Percentiles rank a stretch among this genome's conserved stretches.
phyloP scores from a whole-genome alignment of 2,113 vertebrate genomes.

The Galemys pyrenaicus region DNA sequence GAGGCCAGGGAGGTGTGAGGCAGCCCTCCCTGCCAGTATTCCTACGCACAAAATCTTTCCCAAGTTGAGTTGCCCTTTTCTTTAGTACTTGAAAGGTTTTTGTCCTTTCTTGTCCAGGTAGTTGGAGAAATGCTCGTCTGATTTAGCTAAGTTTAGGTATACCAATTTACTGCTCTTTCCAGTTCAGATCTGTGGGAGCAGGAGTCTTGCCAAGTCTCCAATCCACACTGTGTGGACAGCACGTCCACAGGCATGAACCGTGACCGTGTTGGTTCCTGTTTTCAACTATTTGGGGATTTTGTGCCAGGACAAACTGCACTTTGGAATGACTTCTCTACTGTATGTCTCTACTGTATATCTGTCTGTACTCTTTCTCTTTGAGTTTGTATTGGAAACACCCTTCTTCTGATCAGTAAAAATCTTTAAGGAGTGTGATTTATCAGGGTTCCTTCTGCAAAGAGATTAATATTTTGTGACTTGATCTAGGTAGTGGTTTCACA shows the following conservation, averaged over 20 bases:
- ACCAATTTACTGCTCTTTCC: background rate
- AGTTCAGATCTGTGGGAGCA: slow-evolving; percentile 24
- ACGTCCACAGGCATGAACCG: background rate
- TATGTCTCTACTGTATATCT: background rate
- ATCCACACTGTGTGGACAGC: background rate
- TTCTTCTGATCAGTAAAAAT: background rate
- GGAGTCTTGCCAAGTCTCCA: background rate
- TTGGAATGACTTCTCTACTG: background rate
- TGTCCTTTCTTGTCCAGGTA: background rate
- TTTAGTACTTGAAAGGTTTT: background rate
- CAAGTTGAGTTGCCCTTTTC: background rate
- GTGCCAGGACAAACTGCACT: background rate
- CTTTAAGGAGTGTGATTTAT: background rate
- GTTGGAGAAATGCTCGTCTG: background rate
- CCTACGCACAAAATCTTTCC: background rate
- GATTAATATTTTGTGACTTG: background rate
- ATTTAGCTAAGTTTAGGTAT: background rate
- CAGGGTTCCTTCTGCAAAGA: background rate
- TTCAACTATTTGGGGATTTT: background rate
- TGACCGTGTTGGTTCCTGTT: background rate
- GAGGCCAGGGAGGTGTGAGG: too few species aligned
- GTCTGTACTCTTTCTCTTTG: background rate
- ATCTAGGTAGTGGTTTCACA: background rate
- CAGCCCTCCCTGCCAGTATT: background rate
- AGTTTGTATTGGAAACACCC: background rate